Evolutionary conservation across 2,113 vertebrate species (phyloP).

Genomic region (Pseudopodoces humilis): DNA sequence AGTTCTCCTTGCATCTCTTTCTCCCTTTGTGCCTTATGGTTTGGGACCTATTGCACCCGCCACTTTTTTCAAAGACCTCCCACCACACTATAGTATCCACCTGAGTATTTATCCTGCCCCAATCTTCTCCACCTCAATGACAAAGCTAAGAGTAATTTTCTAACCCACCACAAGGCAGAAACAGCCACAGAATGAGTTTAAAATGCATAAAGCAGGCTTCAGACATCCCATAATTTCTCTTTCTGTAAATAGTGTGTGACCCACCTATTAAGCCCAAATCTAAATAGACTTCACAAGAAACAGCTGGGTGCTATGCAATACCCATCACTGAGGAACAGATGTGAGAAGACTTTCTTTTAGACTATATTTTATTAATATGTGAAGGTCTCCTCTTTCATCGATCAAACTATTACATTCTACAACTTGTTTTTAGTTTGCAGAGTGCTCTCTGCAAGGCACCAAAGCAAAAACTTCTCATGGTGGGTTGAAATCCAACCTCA

Average conservation of each 20-base stretch:
- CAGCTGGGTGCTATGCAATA: background rate
- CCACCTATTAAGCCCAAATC: background rate
- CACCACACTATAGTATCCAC: background rate
- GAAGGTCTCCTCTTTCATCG: background rate
- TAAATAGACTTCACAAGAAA: background rate
- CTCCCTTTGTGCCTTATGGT: background rate
- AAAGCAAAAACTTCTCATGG: background rate
- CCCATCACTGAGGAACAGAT: background rate
- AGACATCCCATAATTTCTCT: background rate
- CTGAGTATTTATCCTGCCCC: background rate
- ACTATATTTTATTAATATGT: background rate
- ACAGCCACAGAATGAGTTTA: background rate
- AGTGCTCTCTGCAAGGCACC: background rate
- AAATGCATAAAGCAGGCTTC: background rate
- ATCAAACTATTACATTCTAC: background rate
- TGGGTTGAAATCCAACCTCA: background rate
- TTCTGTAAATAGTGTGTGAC: background rate
- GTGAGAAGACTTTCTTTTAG: background rate
- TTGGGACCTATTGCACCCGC: background rate
- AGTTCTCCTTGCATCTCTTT: background rate
- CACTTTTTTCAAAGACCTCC: background rate
- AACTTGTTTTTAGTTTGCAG: background rate
- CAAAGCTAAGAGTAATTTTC: background rate
- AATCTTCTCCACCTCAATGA: background rate
- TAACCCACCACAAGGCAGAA: background rate